These are phyloP conservation scores for Sebastes diaconus DNA, from an alignment of 2,797 vertebrate species.

Conservation along the genomic window DNA sequence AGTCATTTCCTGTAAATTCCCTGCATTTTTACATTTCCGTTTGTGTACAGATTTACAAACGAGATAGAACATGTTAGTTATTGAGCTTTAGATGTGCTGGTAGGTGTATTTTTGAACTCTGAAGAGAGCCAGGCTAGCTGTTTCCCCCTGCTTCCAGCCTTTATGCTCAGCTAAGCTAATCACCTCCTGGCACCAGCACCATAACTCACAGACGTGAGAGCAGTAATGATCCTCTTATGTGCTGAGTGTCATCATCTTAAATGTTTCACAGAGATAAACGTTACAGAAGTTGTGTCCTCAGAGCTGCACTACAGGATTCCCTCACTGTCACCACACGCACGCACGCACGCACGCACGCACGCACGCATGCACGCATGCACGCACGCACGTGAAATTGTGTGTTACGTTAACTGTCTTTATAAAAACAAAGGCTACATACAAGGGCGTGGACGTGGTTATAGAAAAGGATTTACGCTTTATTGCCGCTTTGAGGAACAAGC, in stretches of 20 bases:
- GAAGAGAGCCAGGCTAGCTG: not conserved
- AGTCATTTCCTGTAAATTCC: not conserved
- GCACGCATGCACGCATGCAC: too few relatives aligned
- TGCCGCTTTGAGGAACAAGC: conserved; percentile 50
- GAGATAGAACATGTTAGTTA: not conserved
- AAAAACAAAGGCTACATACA: conserved; percentile 3
- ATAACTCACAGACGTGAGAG: not conserved
- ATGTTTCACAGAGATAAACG: not conserved
- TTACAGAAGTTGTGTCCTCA: conserved; percentile 2
- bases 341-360: fast-evolving
- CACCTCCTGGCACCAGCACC: not conserved
- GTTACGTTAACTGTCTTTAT: conserved; percentile 9
- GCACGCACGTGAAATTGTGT: not conserved
- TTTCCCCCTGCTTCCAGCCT: not conserved
- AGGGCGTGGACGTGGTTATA: conserved; percentile 46
- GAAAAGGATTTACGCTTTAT: conserved; percentile 16
- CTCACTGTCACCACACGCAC: not conserved
- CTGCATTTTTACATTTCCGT: not conserved
- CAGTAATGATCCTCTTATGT: not conserved
- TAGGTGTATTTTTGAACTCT: not conserved
- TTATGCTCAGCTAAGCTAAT: not conserved
- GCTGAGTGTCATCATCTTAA: not conserved
- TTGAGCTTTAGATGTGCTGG: not conserved
- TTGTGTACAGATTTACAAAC: not conserved
- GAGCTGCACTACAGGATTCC: conserved; percentile 45